These are phyloP conservation scores for Grus americana DNA, from an alignment of 2,113 vertebrate genomes.

Conservation along the genomic window DNA sequence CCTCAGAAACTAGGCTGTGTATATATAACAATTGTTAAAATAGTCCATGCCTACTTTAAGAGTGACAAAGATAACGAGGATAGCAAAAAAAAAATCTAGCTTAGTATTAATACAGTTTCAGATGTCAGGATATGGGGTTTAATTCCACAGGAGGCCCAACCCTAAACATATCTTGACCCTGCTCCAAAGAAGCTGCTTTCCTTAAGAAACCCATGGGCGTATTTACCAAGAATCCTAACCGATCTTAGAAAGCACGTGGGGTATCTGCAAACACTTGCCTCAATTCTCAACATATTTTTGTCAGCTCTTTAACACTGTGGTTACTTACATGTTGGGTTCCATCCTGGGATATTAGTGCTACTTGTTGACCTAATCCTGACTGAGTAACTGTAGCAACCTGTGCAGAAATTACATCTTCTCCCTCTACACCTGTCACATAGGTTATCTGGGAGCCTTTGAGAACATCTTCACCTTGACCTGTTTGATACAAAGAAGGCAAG, in stretches of 20 bases:
- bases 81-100: background rate
- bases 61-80: background rate
- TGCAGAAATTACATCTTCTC: conserved; percentile 88
- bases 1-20: background rate
- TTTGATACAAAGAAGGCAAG: conserved; percentile 10
- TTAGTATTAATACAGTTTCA: background rate
- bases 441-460: conserved; percentile 84
- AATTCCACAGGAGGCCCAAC: background rate
- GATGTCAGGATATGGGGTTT: background rate
- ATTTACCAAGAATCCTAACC: background rate
- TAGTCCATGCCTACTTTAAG: background rate
- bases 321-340: conserved; percentile 92
- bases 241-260: background rate
- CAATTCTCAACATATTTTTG: background rate
- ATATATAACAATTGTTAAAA: background rate
- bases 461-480: conserved; percentile 91
- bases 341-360: conserved; percentile 95
- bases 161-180: background rate
- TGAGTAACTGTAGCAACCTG: conserved; percentile 84
- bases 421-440: conserved; percentile 87
- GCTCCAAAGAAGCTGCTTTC: background rate
- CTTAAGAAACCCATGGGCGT: background rate
- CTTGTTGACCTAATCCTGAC: conserved; percentile 88
- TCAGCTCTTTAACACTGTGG: background rate
- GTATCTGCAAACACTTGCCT: background rate